These are phyloP conservation scores for Myotis planiceps DNA, from an alignment of 2,797 vertebrate species.

Conservation along the genomic window DNA sequence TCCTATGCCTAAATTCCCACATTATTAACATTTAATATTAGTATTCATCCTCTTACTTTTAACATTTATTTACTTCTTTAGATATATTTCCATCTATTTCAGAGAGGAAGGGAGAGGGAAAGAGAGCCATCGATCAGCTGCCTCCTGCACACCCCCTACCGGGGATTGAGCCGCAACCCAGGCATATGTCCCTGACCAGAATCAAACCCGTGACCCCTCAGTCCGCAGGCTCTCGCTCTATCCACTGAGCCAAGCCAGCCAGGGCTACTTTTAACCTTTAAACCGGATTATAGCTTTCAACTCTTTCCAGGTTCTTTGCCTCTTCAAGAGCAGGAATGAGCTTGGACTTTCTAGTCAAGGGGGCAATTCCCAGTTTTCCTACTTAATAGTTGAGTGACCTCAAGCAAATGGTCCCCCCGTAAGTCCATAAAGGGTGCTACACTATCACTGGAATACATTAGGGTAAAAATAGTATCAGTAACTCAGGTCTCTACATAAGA, in stretches of 20 bases:
- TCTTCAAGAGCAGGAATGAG: background rate
- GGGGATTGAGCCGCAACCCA: no score
- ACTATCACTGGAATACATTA: background rate
- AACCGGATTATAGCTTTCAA: background rate
- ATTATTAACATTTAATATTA: conserved; percentile 5
- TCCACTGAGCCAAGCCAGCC: no score
- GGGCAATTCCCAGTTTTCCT: background rate
- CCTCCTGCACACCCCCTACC: no score
- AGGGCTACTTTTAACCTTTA: background rate
- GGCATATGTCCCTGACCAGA: no score
- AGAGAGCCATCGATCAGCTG: no score
- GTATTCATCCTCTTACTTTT: background rate
- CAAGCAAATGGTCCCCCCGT: background rate
- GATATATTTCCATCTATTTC: no score
- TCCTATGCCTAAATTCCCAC: background rate
- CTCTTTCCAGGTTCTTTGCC: background rate
- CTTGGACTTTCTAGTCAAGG: background rate
- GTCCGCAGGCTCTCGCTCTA: no score
- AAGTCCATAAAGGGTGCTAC: background rate
- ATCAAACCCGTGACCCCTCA: no score
- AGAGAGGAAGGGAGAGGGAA: no score
- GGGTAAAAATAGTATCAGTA: background rate
- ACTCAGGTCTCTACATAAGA: background rate
- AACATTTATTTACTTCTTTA: background rate
- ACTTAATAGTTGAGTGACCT: background rate